Evolutionary conservation across 2,888 invertebrate genomes (phyloP).

Genomic region (Blastobasis lacticolella): DNA sequence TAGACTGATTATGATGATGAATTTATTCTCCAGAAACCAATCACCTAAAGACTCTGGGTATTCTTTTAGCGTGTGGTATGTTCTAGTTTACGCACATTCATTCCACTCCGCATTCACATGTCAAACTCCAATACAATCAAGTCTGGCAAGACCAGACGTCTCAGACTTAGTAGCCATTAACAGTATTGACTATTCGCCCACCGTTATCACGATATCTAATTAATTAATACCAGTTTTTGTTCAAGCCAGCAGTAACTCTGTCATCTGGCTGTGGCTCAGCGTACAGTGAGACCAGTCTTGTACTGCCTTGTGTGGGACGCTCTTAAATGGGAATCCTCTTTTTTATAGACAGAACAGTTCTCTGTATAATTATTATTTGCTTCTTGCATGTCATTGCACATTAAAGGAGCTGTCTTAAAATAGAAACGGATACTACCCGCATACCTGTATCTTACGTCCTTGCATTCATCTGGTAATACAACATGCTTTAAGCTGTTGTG

Average conservation of each 20-base stretch:
- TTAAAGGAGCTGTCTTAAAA: too few relatives aligned
- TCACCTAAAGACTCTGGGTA: too few relatives aligned
- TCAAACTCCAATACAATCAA: constrained; percentile 50
- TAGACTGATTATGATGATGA: too few relatives aligned
- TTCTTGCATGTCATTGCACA: too few relatives aligned
- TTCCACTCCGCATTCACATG: constrained; percentile 23
- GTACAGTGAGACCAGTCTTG: constrained; percentile 19
- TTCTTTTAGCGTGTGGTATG: too few relatives aligned
- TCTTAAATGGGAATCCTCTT: too few relatives aligned
- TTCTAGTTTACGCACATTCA: neutral
- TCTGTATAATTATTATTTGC: too few relatives aligned
- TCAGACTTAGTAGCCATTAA: constrained; percentile 39
- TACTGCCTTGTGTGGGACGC: neutral
- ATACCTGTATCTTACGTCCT: too few relatives aligned
- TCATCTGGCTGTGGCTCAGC: constrained; percentile 49
- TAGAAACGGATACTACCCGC: too few relatives aligned
- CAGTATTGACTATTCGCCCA: constrained; percentile 23
- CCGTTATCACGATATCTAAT: constrained; percentile 58
- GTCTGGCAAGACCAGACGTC: constrained; percentile 30
- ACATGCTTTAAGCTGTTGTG: too few relatives aligned
- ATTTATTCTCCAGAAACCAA: neutral
- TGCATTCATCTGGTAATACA: too few relatives aligned
- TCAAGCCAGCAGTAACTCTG: constrained; percentile 54
- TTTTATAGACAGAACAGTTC: too few relatives aligned
- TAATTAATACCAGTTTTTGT: constrained; percentile 68